A percentile compares a stretch with the other conserved stretches of the same genome.
Evolutionary conservation across 2,888 invertebrate species (phyloP).

Genomic region (Cryptus viduatorius): DNA sequence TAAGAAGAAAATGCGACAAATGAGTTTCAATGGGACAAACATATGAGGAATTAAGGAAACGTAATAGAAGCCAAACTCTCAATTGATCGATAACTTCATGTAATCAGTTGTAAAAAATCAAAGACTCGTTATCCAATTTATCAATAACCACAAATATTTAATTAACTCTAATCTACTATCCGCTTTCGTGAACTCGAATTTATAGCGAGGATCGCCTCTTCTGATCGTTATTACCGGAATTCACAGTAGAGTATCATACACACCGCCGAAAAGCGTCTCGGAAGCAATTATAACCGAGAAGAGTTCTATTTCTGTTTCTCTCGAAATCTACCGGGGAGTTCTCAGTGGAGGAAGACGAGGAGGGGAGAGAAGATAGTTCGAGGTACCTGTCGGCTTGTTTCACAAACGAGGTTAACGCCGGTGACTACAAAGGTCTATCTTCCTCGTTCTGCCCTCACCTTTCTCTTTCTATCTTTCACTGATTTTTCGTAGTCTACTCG

Average conservation of each 20-base stretch:
- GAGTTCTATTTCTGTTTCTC: not conserved
- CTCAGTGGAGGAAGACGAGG: not conserved
- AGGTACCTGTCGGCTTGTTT: constrained; percentile 83
- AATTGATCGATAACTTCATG: too few relatives aligned
- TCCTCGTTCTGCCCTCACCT: constrained; percentile 57
- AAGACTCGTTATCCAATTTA: constrained; percentile 1
- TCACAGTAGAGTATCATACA: constrained; percentile 71
- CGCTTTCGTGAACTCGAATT: not conserved
- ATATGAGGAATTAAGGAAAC: too few relatives aligned
- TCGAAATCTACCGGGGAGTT: not conserved
- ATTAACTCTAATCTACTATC: not conserved
- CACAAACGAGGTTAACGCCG: constrained; percentile 82
- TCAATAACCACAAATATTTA: not conserved
- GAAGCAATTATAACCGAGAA: constrained; percentile 82
- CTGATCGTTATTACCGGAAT: constrained; percentile 50
- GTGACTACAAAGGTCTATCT: constrained; percentile 81
- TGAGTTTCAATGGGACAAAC: too few relatives aligned
- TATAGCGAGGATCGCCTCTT: not conserved
- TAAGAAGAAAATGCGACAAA: too few relatives aligned
- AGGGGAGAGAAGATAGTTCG: not conserved
- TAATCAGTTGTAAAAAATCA: not conserved
- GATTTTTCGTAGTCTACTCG: constrained; percentile 48
- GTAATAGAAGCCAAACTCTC: too few relatives aligned
- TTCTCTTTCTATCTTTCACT: constrained; percentile 49
- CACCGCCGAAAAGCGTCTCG: constrained; percentile 75